Base-by-base conservation (phyloP, 2,797 vertebrate genomes). In the Pseudocheirus occidentalis region DNA sequence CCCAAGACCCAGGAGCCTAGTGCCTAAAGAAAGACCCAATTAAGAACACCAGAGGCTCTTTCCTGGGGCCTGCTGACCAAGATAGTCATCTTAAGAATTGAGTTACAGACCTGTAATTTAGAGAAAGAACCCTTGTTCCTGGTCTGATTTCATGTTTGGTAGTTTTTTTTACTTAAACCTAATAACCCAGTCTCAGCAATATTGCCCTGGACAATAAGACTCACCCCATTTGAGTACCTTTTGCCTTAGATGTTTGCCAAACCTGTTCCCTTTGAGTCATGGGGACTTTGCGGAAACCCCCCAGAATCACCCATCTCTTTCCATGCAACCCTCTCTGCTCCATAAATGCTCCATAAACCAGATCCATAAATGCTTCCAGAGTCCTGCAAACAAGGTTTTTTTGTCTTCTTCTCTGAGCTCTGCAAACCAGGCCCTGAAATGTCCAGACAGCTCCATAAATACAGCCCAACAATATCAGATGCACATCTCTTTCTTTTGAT, bases 371-470 rank as follows among this genome's bases (percentile, higher is more conserved):
- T n/a, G 81, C 6, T 0, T 81, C 91, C 31, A 93, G 92, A 91
- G 91, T 34, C 16, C 50, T 11, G 0, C 7, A 28, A 91, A 95
- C 31, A 21, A 89, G 94, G 21, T 1, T 50, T 66, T n/a, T n/a
- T 31, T 16, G 59, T 62, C 62, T n/a, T 59, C 59, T n/a, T 66
- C 59, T 93, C 12, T n/a, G 0, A 34, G 54, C 34, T 90, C 55
- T 92, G 18, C 92, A 50, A 89, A 21, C 73, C 53, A 91, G 55
- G 46, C 3, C 46, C 21, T 0, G 21, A 46, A 18, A 24, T 31
- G 89, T 94, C 87, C 56, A 18, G 46, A 94, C 57, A 96, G 55
- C 62, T 92, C 50, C 40, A 62, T 57, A 90, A 58, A 5, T 55
- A 93, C 93, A 94, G 24, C 2, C n/a, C 21, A 52, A 93, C 1